A percentile compares a stretch with the other conserved stretches of the same genome.
These are phyloP conservation scores for Siniperca scherzeri DNA, from an alignment of 2,797 vertebrate species.

Conservation along the genomic window DNA sequence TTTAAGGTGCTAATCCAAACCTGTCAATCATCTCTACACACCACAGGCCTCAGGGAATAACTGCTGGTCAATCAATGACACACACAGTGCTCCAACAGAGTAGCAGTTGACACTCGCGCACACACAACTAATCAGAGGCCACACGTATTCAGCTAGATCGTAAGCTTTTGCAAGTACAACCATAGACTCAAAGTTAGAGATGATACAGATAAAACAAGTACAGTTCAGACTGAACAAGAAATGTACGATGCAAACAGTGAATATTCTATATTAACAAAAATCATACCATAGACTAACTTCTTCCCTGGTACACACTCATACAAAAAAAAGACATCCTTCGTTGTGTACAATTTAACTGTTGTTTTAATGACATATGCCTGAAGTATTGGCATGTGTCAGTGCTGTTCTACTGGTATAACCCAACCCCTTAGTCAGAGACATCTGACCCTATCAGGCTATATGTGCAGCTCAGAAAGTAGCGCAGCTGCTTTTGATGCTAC, in stretches of 20 bases:
- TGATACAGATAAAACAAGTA: neutral
- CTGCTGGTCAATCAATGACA: constrained; percentile 70
- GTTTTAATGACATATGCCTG: neutral
- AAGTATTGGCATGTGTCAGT: neutral
- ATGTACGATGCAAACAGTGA: neutral
- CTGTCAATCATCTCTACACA: constrained; percentile 74
- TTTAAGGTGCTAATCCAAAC: constrained; percentile 68
- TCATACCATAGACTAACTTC: neutral
- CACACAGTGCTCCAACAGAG: constrained; percentile 37
- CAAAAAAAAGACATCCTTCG: too few species aligned
- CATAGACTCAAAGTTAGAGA: neutral
- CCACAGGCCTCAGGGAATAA: constrained; percentile 51
- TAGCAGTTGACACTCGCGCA: neutral
- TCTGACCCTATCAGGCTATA: neutral
- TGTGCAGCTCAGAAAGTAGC: neutral
- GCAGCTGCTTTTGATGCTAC: neutral
- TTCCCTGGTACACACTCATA: neutral
- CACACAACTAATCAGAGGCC: neutral
- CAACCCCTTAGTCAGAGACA: neutral
- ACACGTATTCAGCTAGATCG: constrained; percentile 10
- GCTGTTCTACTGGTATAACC: neutral
- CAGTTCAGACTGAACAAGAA: neutral
- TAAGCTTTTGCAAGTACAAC: constrained; percentile 16
- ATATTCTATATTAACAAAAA: neutral
- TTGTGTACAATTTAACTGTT: neutral